These are phyloP conservation scores for Bradypodion pumilum DNA, from an alignment of 2,797 vertebrate genomes.

Conservation along the genomic window DNA sequence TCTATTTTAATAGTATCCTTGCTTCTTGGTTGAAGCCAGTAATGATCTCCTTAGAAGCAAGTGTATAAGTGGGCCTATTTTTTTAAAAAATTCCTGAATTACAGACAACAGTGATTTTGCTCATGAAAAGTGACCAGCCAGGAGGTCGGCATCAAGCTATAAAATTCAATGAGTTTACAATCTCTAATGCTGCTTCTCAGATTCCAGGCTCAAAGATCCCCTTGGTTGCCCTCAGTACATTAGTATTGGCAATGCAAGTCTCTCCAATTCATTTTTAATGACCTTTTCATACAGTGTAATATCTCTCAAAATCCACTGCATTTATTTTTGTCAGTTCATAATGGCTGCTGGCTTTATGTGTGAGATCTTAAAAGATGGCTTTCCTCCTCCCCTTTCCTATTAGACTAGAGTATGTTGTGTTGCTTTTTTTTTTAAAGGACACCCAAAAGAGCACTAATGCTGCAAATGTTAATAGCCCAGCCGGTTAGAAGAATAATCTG, in stretches of 20 bases:
- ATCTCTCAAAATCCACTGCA: slow-evolving; percentile 55
- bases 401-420: slow-evolving; percentile 31
- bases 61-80: not conserved
- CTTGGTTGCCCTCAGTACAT: slow-evolving; percentile 57
- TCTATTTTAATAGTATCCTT: no score
- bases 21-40: not conserved
- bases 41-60: not conserved
- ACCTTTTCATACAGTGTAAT: slow-evolving; percentile 46
- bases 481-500: slow-evolving; percentile 33
- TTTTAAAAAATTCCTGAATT: not conserved
- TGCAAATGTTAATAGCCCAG: slow-evolving; percentile 38
- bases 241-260: slow-evolving; percentile 65
- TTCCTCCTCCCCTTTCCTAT: slow-evolving; percentile 15
- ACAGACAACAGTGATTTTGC: not conserved
- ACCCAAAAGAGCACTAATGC: slow-evolving; percentile 43
- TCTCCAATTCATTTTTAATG: slow-evolving; percentile 65
- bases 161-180: slow-evolving; percentile 59
- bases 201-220: slow-evolving; percentile 53
- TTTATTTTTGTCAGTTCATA: slow-evolving; percentile 56
- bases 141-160: slow-evolving; percentile 64
- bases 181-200: slow-evolving; percentile 59
- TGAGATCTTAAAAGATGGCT: slow-evolving; percentile 44
- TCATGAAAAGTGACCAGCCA: not conserved
- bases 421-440: slow-evolving; percentile 38
- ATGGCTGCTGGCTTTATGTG: slow-evolving; percentile 1